Evolutionary conservation across 2,888 invertebrate species (phyloP).

Genomic region (Watsonalla binaria): DNA sequence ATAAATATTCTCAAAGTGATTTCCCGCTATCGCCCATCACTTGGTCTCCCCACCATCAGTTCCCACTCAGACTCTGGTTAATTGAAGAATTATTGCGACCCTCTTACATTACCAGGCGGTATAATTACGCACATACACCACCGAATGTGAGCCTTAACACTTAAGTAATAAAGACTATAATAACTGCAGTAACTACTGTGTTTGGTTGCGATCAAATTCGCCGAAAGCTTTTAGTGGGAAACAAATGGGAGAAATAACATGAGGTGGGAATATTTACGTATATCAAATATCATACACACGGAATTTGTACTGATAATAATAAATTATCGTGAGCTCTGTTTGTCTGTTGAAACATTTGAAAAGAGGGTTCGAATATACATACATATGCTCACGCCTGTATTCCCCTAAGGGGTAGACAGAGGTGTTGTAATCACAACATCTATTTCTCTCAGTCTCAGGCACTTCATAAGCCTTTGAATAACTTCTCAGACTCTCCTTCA

Average conservation of each 20-base stretch:
- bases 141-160: constrained; percentile 26
- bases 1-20: not conserved
- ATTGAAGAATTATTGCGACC: constrained; percentile 63
- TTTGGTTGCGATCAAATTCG: constrained; percentile 4
- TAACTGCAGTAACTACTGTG: constrained; percentile 2
- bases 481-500: too few relatives aligned
- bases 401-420: too few relatives aligned
- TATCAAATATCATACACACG: not conserved
- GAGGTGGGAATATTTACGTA: not conserved
- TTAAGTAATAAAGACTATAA: constrained; percentile 13
- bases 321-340: not conserved
- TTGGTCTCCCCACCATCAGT: constrained; percentile 16
- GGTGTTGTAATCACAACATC: too few relatives aligned
- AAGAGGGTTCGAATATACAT: too few relatives aligned
- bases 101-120: constrained; percentile 38
- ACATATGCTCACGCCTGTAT: too few relatives aligned
- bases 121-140: constrained; percentile 29
- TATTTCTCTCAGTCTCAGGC: too few relatives aligned
- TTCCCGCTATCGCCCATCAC: constrained; percentile 13
- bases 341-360: too few relatives aligned
- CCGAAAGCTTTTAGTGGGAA: constrained; percentile 2
- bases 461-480: too few relatives aligned
- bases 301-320: not conserved
- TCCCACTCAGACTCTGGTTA: constrained; percentile 37
- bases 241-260: constrained; percentile 1